A percentile compares a stretch with the other conserved stretches of the same genome.
These are phyloP conservation scores for Amphimallon solstitiale DNA, from an alignment of 2,888 invertebrate species.

Conservation along the genomic window DNA sequence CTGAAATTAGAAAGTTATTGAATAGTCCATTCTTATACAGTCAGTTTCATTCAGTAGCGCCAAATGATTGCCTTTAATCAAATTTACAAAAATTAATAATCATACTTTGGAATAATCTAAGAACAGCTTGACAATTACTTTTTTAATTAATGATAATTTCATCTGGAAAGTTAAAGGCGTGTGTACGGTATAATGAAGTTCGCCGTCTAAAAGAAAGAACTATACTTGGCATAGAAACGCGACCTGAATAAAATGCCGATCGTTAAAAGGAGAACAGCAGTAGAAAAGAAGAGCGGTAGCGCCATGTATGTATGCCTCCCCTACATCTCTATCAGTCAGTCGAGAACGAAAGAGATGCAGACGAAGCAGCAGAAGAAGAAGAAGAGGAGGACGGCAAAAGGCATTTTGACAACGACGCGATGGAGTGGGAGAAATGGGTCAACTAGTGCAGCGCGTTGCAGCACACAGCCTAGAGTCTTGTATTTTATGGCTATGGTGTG, in stretches of 20 bases:
- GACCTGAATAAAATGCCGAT: constrained; percentile 32
- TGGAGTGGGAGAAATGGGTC: constrained; percentile 36
- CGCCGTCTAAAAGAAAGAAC: background rate
- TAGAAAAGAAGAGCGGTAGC: constrained; percentile 23
- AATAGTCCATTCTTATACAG: too few species aligned
- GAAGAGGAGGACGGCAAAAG: constrained; percentile 12
- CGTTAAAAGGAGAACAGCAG: constrained; percentile 30
- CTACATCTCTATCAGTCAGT: background rate
- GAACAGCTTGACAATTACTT: too few species aligned
- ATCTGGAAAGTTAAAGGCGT: background rate
- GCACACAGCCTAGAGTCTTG: background rate
- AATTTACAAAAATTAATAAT: too few species aligned
- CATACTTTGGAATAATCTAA: too few species aligned
- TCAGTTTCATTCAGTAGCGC: too few species aligned
- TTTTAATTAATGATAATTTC: too few species aligned
- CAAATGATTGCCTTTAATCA: too few species aligned
- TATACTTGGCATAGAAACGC: constrained; percentile 34
- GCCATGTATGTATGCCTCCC: constrained; percentile 1
- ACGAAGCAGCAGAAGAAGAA: too few species aligned
- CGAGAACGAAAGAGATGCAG: constrained; percentile 9
- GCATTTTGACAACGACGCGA: constrained; percentile 1
- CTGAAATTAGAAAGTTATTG: too few species aligned
- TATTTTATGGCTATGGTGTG: background rate
- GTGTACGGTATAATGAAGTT: background rate
- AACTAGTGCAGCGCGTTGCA: constrained; percentile 35